Evolutionary conservation across 2,888 invertebrate genomes (phyloP).

Genomic region (Stenoptilia bipunctidactyla): DNA sequence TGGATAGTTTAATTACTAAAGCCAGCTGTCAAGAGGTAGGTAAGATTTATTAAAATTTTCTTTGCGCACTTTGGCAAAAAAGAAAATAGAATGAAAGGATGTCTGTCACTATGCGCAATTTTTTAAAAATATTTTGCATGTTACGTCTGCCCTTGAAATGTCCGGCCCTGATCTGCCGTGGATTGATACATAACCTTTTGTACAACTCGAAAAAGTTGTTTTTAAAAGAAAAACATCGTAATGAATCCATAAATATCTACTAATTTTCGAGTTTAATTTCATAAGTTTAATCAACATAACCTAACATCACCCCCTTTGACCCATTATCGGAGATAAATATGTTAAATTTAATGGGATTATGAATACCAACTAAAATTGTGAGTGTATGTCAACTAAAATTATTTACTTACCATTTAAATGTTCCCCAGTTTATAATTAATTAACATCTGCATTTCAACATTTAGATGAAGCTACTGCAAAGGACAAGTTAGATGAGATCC

Average conservation of each 20-base stretch:
- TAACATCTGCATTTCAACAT: too few relatives aligned
- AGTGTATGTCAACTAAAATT: too few relatives aligned
- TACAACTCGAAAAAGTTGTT: neutral
- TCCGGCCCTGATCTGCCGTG: conserved; percentile 48
- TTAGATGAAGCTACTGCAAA: too few relatives aligned
- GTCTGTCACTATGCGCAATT: conserved; percentile 4
- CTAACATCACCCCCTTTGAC: too few relatives aligned
- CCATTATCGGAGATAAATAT: too few relatives aligned
- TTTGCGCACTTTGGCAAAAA: neutral
- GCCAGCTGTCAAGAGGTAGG: conserved; percentile 84
- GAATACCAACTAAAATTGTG: too few relatives aligned
- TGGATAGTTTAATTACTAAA: conserved; percentile 72
- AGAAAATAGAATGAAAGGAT: neutral
- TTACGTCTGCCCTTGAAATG: conserved; percentile 42
- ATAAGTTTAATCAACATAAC: too few relatives aligned
- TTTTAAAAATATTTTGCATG: neutral
- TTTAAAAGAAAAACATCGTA: neutral
- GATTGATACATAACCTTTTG: neutral
- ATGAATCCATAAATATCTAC: neutral
- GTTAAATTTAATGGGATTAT: too few relatives aligned
- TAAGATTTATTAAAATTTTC: conserved; percentile 63
- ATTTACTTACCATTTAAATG: too few relatives aligned
- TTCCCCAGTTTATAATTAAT: too few relatives aligned
- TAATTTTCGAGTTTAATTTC: neutral
- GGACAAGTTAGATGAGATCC: neutral